Evolutionary conservation across 2,113 vertebrate genomes (phyloP), one percentile per base, ranked within the genome.

Genomic region (Myrmecophaga tridactyla): DNA sequence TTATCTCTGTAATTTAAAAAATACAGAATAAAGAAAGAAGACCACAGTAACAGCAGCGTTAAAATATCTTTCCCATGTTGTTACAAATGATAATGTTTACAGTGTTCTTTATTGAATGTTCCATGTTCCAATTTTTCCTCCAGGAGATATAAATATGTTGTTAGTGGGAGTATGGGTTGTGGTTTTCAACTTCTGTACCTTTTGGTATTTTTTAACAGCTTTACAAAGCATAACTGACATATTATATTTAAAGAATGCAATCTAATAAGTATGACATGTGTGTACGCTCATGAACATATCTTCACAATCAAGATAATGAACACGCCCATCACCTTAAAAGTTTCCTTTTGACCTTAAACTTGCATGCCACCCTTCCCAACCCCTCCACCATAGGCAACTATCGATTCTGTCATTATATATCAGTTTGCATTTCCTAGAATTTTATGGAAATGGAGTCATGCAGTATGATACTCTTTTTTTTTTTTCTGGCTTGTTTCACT

Each of bases 231-330:
- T 6, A 1, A 1, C 0, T 3, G 20, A 25, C 9, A 0, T 2
- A 0, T 0, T 1, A 0, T 4, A 0, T 12, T 15, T 46, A 0
- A 11, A 31, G 27, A 13, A 41, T 15, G 15, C n/a, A 20, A 0
- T 36, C 6, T 13, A 7, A 23, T 14, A 34, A 7, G 31, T 17
- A 8, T 46, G 27, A 29, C 4, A 0, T 25, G 9, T 34, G 25
- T 10, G 4, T 4, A 1, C 3, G 10, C 41, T 12, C 1, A 3
- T n/a, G 34, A 12, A 23, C 27, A 11, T 34, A 2, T 20, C 15
- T 1, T 6, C 43, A 17, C 1, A 0, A 0, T 4, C 14, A 3
- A 36, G 56, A n/a, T 10, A 9, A 15, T 10, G 3, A 15, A 7
- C 9, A 1, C 0, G 2, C 2, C 18, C 7, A 0, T 8, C 1